Evolutionary conservation across 2,888 invertebrate species (phyloP), one percentile per base, ranked within the genome.

Genomic region (Lasioglossum figueresi): DNA sequence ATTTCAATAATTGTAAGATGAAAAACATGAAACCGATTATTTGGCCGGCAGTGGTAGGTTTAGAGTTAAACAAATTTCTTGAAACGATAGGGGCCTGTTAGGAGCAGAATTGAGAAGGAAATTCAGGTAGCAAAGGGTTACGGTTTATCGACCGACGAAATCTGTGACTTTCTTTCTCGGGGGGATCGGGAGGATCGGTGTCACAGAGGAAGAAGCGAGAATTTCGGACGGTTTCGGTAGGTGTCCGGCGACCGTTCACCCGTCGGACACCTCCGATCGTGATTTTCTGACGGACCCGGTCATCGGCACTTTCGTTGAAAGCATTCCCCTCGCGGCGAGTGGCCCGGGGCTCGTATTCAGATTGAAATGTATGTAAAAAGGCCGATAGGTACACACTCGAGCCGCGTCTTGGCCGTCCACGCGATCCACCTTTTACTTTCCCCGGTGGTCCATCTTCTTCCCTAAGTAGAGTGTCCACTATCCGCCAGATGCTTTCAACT

Each of bases 381-480:
- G 78, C 79, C 80, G 84, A 85, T 89, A 82, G 86, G 84, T 85
- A 88, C 88, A 87, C 83, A 90, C 83, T 88, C 84, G 82, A 82
- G 45, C 52, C 34, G 27, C 71, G 63, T 85, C 80, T 80, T 80
- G 75, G 77, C 68, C 59, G 72, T 73, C 79, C 74, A 68, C 73
- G 82, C 75, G 83, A 83, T 76, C 86, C 83, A 81, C 71, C 86
- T 88, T 86, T 76, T 80, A 82, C 77, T 76, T 76, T 66, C 82
- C 85, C 66, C 80, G 71, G 37, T 59, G 76, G 82, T 85, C 73
- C 82, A 72, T 72, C 83, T 84, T 80, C 78, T 77, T 31, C 77
- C 45, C 74, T 85, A 88, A 88, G 90, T 92, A 89, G 90, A 92
- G 91, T 92, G 92, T 92, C 92, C 92, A 91, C 92, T 93, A 90